Evolutionary conservation across 2,113 vertebrate genomes (phyloP), one percentile per base, ranked within the genome.

Genomic region (Otis tarda): DNA sequence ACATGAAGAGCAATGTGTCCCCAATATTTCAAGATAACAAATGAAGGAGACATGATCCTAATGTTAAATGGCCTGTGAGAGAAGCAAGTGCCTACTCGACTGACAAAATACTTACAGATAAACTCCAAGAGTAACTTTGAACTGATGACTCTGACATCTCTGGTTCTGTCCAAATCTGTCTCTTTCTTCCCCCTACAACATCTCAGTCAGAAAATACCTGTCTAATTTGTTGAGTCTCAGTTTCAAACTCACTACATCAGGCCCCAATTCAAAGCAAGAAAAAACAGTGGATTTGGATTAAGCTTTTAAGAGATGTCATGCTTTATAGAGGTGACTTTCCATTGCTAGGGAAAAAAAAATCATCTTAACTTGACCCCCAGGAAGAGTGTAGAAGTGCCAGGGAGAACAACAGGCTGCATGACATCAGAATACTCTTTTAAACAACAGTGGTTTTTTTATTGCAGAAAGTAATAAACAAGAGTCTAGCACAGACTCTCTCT

Each of bases 11-110:
- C 81, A 86, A 73, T 3, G 63, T 75, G 89, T 61, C 95, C 96
- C 94, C 87, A 85, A 43, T 41, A 83, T 65, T 86, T 91, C 96
- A 89, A 15, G 53, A 64, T 82, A 97, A 96, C 89, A 89, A 94
- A 96, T 47, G 95, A 85, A 87, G 86, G 63, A 85, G 92, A 95
- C 81, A 57, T 9, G 73, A 95, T 83, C 79, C 74, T 55, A 27
- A 87, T 76, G 90, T 41, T 17, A 84, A 96, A 95, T 74, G 91
- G 91, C 33, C 87, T 75, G n/a, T 76, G 76, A 87, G 95, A 41
- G 91, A 74, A 94, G 79, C 65, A 63, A 74, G 68, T 45, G 70
- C 83, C 94, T 93, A 23, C 67, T 69, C 10, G 1, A n/a, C 57
- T 94, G 97, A 93, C 83, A 92, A 14, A 90, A 63, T 37, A 52